Evolutionary conservation across 2,113 vertebrate genomes (phyloP).

Genomic region (Chlamydotis undulata): DNA sequence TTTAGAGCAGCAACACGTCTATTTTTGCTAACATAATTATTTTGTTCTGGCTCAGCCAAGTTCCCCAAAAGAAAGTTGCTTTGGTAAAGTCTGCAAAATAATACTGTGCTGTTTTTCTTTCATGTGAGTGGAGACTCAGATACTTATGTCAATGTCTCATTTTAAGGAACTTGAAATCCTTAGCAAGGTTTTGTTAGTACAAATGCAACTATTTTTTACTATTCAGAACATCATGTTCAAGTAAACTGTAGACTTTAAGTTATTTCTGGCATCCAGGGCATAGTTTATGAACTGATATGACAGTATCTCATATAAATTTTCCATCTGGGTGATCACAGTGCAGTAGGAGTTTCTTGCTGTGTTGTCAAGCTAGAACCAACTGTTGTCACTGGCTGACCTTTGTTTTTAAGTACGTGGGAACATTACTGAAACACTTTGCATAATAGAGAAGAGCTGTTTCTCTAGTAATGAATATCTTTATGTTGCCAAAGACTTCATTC

Average conservation of each 20-base stretch:
- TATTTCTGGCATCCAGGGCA: constrained; percentile 63
- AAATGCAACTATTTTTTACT: constrained; percentile 55
- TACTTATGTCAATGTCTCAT: constrained; percentile 7
- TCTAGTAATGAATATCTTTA: constrained; percentile 31
- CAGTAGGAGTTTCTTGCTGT: constrained; percentile 63
- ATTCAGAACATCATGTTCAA: constrained; percentile 71
- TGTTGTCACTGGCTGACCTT: constrained; percentile 78
- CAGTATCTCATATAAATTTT: constrained; percentile 67
- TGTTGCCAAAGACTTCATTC: constrained; percentile 38
- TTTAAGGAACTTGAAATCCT: constrained; percentile 6
- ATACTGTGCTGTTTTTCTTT: background rate
- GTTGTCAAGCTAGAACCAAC: constrained; percentile 49
- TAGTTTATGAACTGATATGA: constrained; percentile 62
- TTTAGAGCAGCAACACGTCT: background rate
- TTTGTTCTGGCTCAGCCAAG: background rate
- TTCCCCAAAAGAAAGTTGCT: background rate
- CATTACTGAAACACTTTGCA: constrained; percentile 45
- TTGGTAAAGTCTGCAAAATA: background rate
- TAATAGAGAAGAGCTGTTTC: constrained; percentile 32
- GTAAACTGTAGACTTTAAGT: constrained; percentile 65
- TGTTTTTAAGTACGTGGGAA: constrained; percentile 77
- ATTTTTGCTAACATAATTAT: background rate
- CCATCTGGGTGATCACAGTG: constrained; percentile 64
- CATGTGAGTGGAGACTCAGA: background rate
- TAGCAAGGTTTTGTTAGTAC: constrained; percentile 14